These are phyloP conservation scores for Umimayanthus chanpuru DNA, from an alignment of 92 coral and sea anemone species.

Conservation along the genomic window DNA sequence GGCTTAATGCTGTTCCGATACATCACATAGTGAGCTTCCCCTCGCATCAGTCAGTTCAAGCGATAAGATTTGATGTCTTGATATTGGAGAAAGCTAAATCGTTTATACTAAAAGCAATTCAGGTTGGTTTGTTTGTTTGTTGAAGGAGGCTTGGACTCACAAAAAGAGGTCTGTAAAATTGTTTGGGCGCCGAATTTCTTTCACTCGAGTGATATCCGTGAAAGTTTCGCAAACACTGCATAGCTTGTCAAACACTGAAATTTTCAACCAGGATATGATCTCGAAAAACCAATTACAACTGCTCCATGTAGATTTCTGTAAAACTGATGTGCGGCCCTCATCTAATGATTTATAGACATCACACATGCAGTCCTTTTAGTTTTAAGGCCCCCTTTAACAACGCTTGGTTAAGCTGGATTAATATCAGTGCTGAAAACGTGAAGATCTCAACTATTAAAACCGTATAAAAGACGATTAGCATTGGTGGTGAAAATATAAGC, in stretches of 20 bases:
- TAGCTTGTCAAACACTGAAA: slow-evolving; percentile 12
- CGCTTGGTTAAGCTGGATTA: neutral
- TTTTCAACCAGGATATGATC: slow-evolving; percentile 36
- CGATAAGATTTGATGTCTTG: slow-evolving; percentile 24
- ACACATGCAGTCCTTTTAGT: neutral
- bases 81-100: slow-evolving; percentile 18
- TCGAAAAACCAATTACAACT: slow-evolving; percentile 25
- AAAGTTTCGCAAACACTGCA: slow-evolving; percentile 39
- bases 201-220: slow-evolving; percentile 30
- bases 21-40: neutral
- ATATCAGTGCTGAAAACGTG: slow-evolving; percentile 12
- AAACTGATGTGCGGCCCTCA: neutral
- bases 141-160: slow-evolving; percentile 11
- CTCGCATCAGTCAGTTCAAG: slow-evolving; percentile 12
- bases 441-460: slow-evolving; percentile 1
- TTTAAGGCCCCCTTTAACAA: neutral
- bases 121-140: slow-evolving; percentile 25
- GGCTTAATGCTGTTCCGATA: slow-evolving; percentile 14
- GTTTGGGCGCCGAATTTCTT: slow-evolving; percentile 48
- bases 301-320: slow-evolving; percentile 1
- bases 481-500: slow-evolving; percentile 4
- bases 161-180: slow-evolving; percentile 23
- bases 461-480: neutral
- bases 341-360: neutral
- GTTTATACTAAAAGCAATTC: slow-evolving; percentile 36